A percentile compares a stretch with the other conserved stretches of the same genome.
These are phyloP conservation scores for Hydropsyche betteni DNA, from an alignment of 2,888 invertebrate species.

Conservation along the genomic window DNA sequence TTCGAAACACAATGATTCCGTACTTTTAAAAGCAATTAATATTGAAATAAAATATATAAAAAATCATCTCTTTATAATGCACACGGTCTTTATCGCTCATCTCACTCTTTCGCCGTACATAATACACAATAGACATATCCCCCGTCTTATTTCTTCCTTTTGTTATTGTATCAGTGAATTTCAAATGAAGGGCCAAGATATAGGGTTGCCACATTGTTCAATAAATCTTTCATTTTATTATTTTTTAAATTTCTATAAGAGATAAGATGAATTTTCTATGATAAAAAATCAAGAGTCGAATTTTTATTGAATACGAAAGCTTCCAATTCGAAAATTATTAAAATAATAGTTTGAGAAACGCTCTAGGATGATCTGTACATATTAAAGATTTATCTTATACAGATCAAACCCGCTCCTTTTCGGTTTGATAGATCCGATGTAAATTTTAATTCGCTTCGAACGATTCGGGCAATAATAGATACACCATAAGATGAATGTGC, in stretches of 20 bases:
- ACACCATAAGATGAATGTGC: constrained; percentile 1
- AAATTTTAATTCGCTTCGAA: constrained; percentile 22
- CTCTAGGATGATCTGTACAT: not conserved
- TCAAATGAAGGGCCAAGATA: constrained; percentile 32
- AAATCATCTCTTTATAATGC: constrained; percentile 40
- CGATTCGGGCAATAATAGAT: constrained; percentile 20
- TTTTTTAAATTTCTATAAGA: not conserved
- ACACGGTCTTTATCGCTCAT: constrained; percentile 29
- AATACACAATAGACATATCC: constrained; percentile 33
- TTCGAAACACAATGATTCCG: constrained; percentile 48
- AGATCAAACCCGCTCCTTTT: constrained; percentile 23
- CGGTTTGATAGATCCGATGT: constrained; percentile 27
- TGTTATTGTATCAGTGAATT: constrained; percentile 41
- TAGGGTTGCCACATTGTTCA: constrained; percentile 15
- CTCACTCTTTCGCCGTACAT: constrained; percentile 20
- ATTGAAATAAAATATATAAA: constrained; percentile 43
- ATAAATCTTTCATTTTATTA: not conserved
- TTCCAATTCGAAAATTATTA: too few relatives aligned
- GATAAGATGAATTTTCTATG: too few relatives aligned
- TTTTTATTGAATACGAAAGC: too few relatives aligned
- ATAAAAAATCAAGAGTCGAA: too few relatives aligned
- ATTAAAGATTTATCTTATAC: constrained; percentile 2
- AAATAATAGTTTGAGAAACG: not conserved
- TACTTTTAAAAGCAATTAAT: constrained; percentile 51
- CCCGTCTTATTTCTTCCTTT: constrained; percentile 36